Conservation (phyloP, 2,888 invertebrate species). For the Caenorhabditis angaria region DNA sequence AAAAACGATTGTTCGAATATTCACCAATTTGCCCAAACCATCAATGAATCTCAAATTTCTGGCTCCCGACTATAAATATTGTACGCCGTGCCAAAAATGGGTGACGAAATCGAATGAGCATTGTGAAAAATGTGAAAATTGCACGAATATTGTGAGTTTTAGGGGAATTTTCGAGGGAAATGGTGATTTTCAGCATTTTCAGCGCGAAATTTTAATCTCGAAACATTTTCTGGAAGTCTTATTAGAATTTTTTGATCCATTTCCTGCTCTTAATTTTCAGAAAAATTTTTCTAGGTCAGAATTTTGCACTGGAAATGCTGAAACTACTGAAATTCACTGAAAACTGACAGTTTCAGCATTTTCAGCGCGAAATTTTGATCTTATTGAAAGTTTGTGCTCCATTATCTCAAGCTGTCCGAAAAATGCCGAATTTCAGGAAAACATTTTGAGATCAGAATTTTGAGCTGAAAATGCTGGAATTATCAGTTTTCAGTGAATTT, state of each 20-base stretch:
- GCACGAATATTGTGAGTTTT: constrained; percentile 49
- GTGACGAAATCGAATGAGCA: constrained; percentile 60
- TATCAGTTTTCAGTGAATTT: not conserved
- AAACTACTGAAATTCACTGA: not conserved
- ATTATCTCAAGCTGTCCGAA: not conserved
- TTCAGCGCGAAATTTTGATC: not conserved
- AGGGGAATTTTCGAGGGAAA: not conserved
- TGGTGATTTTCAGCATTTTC: not conserved
- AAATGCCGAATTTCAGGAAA: not conserved
- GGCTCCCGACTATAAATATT: constrained; percentile 63
- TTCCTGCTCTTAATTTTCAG: too few species aligned
- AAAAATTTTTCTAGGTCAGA: too few species aligned
- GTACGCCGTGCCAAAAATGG: constrained; percentile 58
- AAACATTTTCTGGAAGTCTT: not conserved
- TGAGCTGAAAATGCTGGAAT: too few species aligned
- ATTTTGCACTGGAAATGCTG: not conserved
- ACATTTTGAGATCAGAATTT: not conserved
- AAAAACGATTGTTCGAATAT: constrained; percentile 62
- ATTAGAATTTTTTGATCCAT: not conserved
- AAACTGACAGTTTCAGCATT: not conserved
- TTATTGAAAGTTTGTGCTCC: not conserved
- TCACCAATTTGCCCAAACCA: constrained; percentile 57
- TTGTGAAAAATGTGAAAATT: constrained; percentile 59
- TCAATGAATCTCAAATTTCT: constrained; percentile 47
- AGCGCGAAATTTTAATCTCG: not conserved